Evolutionary conservation across 2,888 invertebrate genomes (phyloP).

Genomic region (Esperia sulphurella): DNA sequence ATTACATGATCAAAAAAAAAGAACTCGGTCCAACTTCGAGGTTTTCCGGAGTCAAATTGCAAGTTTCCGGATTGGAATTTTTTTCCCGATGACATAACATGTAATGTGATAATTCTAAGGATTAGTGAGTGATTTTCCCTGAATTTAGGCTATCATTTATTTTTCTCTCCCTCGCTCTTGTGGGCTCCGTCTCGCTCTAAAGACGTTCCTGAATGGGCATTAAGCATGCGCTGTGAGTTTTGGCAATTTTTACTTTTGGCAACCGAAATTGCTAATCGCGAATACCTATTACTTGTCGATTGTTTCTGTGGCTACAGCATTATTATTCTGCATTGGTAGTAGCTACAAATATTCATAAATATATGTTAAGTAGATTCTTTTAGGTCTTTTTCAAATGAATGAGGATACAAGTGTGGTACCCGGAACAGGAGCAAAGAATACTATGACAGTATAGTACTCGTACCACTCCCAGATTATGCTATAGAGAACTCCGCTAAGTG

Average conservation of each 20-base stretch:
- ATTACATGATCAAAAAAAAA: neutral
- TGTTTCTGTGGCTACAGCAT: too few species aligned
- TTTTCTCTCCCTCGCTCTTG: constrained; percentile 31
- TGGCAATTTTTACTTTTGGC: neutral
- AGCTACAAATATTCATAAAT: too few species aligned
- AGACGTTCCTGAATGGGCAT: constrained; percentile 60
- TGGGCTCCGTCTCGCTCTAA: constrained; percentile 35
- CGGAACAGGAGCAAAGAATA: too few species aligned
- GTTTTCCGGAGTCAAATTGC: neutral
- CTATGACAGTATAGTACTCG: too few species aligned
- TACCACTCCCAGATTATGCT: too few species aligned
- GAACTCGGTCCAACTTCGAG: neutral
- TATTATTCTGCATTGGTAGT: too few species aligned
- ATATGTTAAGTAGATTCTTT: too few species aligned
- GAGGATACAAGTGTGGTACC: too few species aligned
- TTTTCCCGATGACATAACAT: constrained; percentile 35
- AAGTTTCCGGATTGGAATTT: constrained; percentile 18
- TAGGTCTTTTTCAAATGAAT: too few species aligned
- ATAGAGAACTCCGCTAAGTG: too few species aligned
- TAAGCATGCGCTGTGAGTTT: constrained; percentile 52
- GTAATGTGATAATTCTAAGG: constrained; percentile 24
- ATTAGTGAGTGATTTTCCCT: constrained; percentile 44
- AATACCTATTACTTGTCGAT: too few species aligned
- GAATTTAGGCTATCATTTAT: constrained; percentile 44
- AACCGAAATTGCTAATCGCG: too few species aligned